phyloP scores from a whole-genome alignment of 2,888 invertebrate species.

The Platycnemis pennipes region DNA sequence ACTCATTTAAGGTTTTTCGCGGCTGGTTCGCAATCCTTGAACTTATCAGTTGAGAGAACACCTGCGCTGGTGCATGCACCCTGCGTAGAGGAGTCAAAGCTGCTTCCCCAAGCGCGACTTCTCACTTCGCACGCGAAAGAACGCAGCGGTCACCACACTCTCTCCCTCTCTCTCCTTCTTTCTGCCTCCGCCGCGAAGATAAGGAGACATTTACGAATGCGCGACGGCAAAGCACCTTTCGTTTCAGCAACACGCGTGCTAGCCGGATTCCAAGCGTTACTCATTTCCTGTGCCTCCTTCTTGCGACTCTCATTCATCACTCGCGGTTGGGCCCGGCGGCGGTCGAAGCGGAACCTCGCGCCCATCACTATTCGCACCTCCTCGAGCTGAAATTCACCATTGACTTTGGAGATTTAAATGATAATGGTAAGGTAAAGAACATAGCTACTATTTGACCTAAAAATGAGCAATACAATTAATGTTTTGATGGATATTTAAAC shows the following conservation, averaged over 20 bases:
- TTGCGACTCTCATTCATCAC: background rate
- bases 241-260: background rate
- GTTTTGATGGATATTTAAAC: too few relatives aligned
- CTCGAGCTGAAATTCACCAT: too few relatives aligned
- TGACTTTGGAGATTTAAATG: too few relatives aligned
- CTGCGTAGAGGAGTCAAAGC: too few relatives aligned
- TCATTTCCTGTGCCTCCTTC: background rate
- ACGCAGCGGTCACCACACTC: background rate
- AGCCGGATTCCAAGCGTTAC: constrained; percentile 25
- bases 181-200: background rate
- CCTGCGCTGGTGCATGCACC: too few relatives aligned
- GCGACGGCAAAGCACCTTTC: background rate
- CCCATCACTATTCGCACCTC: background rate
- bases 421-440: too few relatives aligned
- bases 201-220: background rate
- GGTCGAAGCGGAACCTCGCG: background rate
- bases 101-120: too few relatives aligned
- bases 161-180: background rate
- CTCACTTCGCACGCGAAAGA: background rate
- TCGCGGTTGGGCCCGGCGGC: background rate
- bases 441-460: too few relatives aligned
- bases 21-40: too few relatives aligned
- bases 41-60: too few relatives aligned
- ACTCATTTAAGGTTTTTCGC: too few relatives aligned
- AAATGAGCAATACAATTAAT: too few relatives aligned